A percentile compares a stretch with the other conserved stretches of the same genome.
Evolutionary conservation across 2,888 invertebrate species (phyloP).

Genomic region (Eupithecia pulchellata): DNA sequence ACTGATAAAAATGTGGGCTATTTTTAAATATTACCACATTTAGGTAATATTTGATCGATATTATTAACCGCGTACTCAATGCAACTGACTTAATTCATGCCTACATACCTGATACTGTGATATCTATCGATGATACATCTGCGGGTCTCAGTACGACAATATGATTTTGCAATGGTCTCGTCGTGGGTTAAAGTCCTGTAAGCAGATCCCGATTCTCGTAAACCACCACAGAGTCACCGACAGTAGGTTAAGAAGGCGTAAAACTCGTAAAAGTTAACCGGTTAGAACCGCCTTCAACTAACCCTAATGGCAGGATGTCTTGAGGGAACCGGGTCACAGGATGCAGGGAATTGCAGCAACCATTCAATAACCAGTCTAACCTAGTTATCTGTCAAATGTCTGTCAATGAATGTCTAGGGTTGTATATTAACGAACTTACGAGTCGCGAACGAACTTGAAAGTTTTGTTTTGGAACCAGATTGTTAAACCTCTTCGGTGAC

Average conservation of each 20-base stretch:
- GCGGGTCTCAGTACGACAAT: neutral
- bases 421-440: neutral
- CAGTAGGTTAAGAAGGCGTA: neutral
- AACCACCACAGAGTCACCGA: neutral
- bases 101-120: too few species aligned
- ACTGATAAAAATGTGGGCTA: slow-evolving; percentile 13
- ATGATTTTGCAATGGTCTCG: neutral
- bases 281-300: slow-evolving; percentile 9
- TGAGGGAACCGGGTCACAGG: slow-evolving; percentile 32
- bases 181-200: neutral
- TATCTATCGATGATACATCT: too few species aligned
- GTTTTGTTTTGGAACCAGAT: neutral
- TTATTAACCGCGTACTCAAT: neutral
- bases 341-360: slow-evolving; percentile 29
- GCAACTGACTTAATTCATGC: too few species aligned
- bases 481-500: too few species aligned
- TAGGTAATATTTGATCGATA: neutral
- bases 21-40: neutral
- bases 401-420: neutral
- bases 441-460: neutral
- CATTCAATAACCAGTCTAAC: neutral
- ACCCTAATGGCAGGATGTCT: slow-evolving; percentile 24
- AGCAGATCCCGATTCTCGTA: neutral
- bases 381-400: neutral
- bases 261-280: slow-evolving; percentile 11